These are phyloP conservation scores for Stigmatopora nigra DNA, from an alignment of 2,113 vertebrate species.

Conservation along the genomic window DNA sequence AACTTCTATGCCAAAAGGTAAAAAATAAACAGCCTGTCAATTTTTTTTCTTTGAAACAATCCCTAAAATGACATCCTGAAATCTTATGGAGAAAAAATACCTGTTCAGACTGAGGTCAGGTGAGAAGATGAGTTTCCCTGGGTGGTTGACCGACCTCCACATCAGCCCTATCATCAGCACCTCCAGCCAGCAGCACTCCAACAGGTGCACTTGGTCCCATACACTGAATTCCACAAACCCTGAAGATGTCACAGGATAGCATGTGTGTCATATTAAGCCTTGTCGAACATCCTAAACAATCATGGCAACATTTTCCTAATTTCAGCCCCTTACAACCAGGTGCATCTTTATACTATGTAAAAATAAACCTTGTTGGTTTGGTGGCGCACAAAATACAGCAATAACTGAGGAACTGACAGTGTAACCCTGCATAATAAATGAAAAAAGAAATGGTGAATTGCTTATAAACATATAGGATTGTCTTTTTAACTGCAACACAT, in stretches of 20 bases:
- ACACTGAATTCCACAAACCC: constrained; percentile 90
- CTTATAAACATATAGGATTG: too few relatives aligned
- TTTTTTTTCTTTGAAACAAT: not conserved
- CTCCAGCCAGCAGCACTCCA: constrained; percentile 98
- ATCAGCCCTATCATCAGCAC: constrained; percentile 95
- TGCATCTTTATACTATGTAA: too few relatives aligned
- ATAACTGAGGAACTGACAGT: too few relatives aligned
- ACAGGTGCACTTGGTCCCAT: constrained; percentile 87
- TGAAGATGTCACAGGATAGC: constrained; percentile 33
- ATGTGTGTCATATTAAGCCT: not conserved
- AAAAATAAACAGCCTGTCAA: not conserved
- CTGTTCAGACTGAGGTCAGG: constrained; percentile 90
- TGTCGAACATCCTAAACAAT: not conserved
- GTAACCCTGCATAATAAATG: too few relatives aligned
- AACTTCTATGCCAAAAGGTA: not conserved
- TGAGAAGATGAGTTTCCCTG: constrained; percentile 93
- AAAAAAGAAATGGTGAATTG: too few relatives aligned
- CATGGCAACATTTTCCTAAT: not conserved
- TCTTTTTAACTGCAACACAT: too few relatives aligned
- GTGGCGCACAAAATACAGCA: too few relatives aligned
- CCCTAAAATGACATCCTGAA: not conserved
- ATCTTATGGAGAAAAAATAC: constrained; percentile 52
- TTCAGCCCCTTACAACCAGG: too few relatives aligned
- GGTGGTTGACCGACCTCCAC: constrained; percentile 94
- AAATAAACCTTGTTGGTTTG: too few relatives aligned